Evolutionary conservation across 92 coral and sea anemone species (phyloP), one percentile per base, ranked within the genome.

Genomic region (Montipora capitata): DNA sequence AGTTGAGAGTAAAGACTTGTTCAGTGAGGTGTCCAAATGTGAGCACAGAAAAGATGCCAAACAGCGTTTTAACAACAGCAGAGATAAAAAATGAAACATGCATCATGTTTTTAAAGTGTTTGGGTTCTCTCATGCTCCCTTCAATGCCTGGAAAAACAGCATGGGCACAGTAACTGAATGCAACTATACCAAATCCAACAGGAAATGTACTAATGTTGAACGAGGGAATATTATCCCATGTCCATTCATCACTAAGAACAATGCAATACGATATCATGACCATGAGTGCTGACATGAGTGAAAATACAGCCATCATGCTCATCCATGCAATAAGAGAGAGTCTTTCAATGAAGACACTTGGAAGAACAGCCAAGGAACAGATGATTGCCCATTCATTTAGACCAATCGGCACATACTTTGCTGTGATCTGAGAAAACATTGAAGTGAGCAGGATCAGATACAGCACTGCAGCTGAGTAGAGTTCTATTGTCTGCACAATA

Each of bases 301-400:
- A 91, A 88, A 95, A 91, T 51, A 95, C 98, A 40, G 98, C 98
- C 71, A 95, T 74, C 98, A 95, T 95, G 82, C 98, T 95, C 98
- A 95, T 95, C 98, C 98, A 95, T 63, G 98, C 98, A 15, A 95
- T 90, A 27, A 93, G 94, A 3, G 98, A 95, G 61, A 95, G 80
- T 51, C 96, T 85, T 66, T 68, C 82, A 88, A 95, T 95, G 76
- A 95, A 95, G 54, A 95, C 94, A 73, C 95, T 93, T 11, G 98
- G 98, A 6, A 95, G 87, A 12, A 95, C 98, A 10, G 94, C 98
- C 4, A 70, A 83, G 0, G 96, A 91, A 79, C 96, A 95, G 64
- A 95, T 48, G 58, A 95, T 92, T 3, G 96, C 94, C 98, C 98
- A 95, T 65, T 88, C 96, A 18, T 93, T 87, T 64, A 89, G 3